Evolutionary conservation across 2,888 invertebrate species (phyloP).

Genomic region (Leucophenga maculata): DNA sequence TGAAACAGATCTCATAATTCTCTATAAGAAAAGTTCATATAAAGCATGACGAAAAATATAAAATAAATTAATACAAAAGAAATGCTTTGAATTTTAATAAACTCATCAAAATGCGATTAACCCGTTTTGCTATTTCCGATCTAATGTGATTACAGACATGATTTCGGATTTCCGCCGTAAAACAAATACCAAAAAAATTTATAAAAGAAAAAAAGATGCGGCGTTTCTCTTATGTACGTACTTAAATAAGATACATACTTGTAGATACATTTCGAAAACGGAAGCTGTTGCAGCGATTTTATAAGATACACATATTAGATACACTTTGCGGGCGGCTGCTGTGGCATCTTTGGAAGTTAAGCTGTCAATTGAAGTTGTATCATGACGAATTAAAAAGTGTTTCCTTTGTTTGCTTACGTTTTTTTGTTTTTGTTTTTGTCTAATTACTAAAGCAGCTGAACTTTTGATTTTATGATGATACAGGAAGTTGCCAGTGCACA

Average conservation of each 20-base stretch:
- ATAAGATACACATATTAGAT: not conserved
- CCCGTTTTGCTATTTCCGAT: constrained; percentile 61
- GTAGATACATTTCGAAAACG: not conserved
- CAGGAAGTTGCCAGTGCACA: too few species aligned
- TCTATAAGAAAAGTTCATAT: constrained; percentile 10
- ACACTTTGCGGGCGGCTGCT: not conserved
- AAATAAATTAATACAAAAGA: constrained; percentile 34
- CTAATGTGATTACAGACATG: constrained; percentile 52
- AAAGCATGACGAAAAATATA: constrained; percentile 31
- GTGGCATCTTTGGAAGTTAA: not conserved
- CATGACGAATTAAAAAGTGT: constrained; percentile 6
- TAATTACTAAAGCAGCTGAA: constrained; percentile 2
- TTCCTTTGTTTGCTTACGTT: constrained; percentile 4
- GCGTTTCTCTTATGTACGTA: constrained; percentile 24
- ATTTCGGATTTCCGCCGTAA: constrained; percentile 49
- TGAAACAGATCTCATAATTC: not conserved
- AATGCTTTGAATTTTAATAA: constrained; percentile 47
- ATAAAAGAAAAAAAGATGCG: constrained; percentile 19
- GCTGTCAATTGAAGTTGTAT: constrained; percentile 2
- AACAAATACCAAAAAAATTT: not conserved
- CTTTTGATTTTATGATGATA: too few species aligned
- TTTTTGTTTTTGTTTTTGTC: not conserved
- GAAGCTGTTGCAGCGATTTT: constrained; percentile 9
- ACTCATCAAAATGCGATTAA: constrained; percentile 68
- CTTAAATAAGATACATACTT: constrained; percentile 52